These are phyloP conservation scores for Candoia aspera DNA, from an alignment of 2,113 vertebrate genomes.

Conservation along the genomic window DNA sequence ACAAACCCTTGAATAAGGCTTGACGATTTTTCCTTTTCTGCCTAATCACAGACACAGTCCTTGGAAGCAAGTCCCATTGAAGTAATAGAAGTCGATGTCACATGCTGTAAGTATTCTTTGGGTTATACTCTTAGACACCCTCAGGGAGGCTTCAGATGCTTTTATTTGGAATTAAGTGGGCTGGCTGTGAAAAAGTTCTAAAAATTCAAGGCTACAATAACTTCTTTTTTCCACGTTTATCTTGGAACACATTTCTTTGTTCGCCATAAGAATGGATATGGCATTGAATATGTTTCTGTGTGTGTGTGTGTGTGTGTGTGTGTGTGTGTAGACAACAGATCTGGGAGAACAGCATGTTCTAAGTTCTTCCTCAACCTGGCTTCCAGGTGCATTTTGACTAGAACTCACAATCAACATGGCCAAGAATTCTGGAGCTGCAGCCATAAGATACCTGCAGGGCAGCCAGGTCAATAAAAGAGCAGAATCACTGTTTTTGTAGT, in stretches of 20 bases:
- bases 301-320: background rate
- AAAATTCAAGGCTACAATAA: background rate
- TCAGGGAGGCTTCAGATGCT: background rate
- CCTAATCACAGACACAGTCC: constrained; percentile 4
- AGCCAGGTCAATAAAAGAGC: background rate
- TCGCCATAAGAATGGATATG: background rate
- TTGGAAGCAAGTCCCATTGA: constrained; percentile 10
- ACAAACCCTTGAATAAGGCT: constrained; percentile 11
- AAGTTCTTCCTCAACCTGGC: background rate
- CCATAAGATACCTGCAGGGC: background rate
- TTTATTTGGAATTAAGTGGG: constrained; percentile 7
- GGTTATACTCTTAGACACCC: background rate
- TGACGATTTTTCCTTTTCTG: constrained; percentile 14
- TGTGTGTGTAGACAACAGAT: background rate
- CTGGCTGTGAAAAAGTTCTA: background rate
- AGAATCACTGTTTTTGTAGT: background rate
- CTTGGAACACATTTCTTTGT: background rate
- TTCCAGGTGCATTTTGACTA: background rate
- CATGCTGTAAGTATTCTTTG: background rate
- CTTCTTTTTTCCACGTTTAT: background rate
- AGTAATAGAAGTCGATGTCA: constrained; percentile 19
- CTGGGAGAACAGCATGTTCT: background rate
- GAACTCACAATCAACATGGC: background rate
- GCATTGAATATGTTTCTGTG: background rate
- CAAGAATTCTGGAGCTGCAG: background rate